Base-by-base conservation (phyloP, 1,140 invertebrate species). In the Diachasma alloeum region DNA sequence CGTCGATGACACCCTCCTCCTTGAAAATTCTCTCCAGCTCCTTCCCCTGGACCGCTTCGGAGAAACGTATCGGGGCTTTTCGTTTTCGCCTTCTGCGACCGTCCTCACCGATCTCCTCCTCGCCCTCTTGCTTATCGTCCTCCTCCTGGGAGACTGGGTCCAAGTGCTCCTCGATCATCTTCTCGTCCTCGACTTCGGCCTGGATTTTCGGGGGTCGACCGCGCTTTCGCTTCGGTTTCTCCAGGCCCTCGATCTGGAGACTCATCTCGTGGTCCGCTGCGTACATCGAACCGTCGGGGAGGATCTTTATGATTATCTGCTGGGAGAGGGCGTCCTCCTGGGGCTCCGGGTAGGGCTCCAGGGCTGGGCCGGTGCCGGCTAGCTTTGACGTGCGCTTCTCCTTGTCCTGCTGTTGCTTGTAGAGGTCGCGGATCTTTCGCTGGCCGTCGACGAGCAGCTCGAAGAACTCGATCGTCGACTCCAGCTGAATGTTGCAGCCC, bases 11-110 rank as follows among this genome's bases (percentile, higher is more conserved):
- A 31, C 93, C 94, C 87, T 94, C 93, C 82, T 94, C 93, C 81
- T 91, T 91, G 74, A 94, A 93, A 80, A 95, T 93, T 81, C 92
- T 90, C 82, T 94, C 93, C 56, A 95, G 86, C 88, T 95, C 94
- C 87, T 93, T 93, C 0, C 94, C 94, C 90, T 94, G 93, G 15
- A 94, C 92, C 77, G 91, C 91, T 89, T 93, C 93, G 80, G 91
- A 91, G 80, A 91, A 94, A 81, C 93, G 90, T 80, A 91, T 91
- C 4, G 93, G 94, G 63, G 92, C 91, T 90, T 93, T 93, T 75
- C 93, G 91, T 81, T 86, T 88, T 72, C 91, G 85, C 39, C 91
- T 88, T 63, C 92, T 88, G 81, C 92, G 92, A 17, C 91, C 91
- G 79, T 91, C 91, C n/a, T 90, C 90, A 82, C 92, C 92, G 4